Evolutionary conservation across 1,140 invertebrate genomes (phyloP).

Genomic region (Ceratina japonica): DNA sequence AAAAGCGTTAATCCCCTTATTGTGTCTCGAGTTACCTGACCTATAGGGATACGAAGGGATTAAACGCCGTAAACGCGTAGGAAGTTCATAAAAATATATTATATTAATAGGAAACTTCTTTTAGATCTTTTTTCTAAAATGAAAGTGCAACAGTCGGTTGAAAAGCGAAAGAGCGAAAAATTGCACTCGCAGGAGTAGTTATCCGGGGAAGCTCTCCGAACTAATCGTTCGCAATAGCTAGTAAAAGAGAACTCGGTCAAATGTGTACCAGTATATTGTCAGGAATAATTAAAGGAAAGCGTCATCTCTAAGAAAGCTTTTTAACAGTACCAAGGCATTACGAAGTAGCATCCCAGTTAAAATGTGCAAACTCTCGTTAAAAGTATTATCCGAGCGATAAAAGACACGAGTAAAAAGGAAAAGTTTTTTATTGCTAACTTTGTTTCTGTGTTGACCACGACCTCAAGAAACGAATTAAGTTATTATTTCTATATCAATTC

Average conservation of each 20-base stretch:
- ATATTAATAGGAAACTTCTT: no score
- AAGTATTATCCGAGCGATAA: slow-evolving; percentile 17
- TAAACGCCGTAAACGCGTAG: no score
- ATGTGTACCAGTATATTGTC: not conserved
- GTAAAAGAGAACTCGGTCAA: not conserved
- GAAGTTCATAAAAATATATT: no score
- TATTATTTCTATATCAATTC: not conserved
- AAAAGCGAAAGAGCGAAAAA: not conserved
- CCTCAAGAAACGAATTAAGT: no score
- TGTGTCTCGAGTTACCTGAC: no score
- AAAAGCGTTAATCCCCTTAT: no score
- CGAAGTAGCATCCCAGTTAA: slow-evolving; percentile 1
- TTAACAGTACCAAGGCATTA: slow-evolving; percentile 21
- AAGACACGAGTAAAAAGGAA: not conserved
- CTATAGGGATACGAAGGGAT: no score
- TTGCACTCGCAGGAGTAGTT: not conserved
- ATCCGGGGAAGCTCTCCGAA: not conserved
- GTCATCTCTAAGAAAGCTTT: slow-evolving; percentile 11
- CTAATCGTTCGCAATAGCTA: not conserved
- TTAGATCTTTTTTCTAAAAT: not conserved
- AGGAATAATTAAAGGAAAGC: slow-evolving; percentile 20
- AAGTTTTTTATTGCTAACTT: no score
- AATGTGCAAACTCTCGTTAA: slow-evolving; percentile 1
- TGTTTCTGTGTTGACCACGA: no score
- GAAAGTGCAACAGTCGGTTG: not conserved